These are phyloP conservation scores for Trachelus stipa DNA, from an alignment of 2,888 invertebrate genomes.

Conservation along the genomic window DNA sequence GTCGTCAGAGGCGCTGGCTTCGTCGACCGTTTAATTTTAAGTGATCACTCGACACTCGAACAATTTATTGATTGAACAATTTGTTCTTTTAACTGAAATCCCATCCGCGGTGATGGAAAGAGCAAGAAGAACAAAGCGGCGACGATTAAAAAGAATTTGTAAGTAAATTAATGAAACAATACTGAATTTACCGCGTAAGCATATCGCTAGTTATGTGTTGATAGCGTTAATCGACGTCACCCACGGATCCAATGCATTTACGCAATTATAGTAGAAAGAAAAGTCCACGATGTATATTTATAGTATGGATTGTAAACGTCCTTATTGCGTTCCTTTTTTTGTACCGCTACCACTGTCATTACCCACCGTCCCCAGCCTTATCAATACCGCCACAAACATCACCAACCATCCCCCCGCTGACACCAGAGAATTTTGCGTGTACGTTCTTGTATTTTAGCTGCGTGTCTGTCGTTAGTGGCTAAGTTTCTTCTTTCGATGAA, in stretches of 20 bases:
- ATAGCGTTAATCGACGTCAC: conserved; percentile 39
- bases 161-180: conserved; percentile 8
- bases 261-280: conserved; percentile 36
- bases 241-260: conserved; percentile 32
- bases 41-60: not conserved
- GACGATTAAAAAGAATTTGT: conserved; percentile 27
- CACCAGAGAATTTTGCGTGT: conserved; percentile 9
- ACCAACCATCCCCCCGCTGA: not conserved
- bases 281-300: conserved; percentile 2
- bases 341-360: conserved; percentile 5
- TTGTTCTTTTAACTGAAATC: not conserved
- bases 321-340: conserved; percentile 14
- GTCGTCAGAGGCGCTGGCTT: not conserved
- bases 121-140: not conserved
- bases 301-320: conserved; percentile 31
- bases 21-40: not conserved
- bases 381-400: not conserved
- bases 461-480: conserved; percentile 40
- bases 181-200: conserved; percentile 42
- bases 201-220: conserved; percentile 46
- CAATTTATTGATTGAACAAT: not conserved
- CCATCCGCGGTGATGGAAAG: not conserved
- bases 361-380: not conserved
- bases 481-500: conserved; percentile 34
- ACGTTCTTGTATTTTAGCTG: conserved; percentile 32